Percentiles rank a stretch among this genome's conserved stretches.
Conservation (phyloP, 1,140 invertebrate species). For the Trypoxylus dichotomus region DNA sequence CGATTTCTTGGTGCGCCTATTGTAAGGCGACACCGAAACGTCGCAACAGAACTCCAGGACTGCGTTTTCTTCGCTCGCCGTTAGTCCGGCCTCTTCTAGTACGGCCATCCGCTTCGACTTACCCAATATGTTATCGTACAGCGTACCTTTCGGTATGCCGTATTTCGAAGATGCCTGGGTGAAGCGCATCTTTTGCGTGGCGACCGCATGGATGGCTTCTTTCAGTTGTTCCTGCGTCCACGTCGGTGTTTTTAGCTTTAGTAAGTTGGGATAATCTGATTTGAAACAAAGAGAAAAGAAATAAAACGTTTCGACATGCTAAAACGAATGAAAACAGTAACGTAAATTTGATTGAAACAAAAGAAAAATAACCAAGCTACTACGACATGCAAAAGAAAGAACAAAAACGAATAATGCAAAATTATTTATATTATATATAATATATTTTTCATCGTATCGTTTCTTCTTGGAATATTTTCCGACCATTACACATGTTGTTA, state of each 20-base stretch:
- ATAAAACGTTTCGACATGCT: conserved; percentile 36
- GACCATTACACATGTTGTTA: too few relatives aligned
- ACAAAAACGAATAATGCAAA: neutral
- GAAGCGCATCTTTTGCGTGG: conserved; percentile 75
- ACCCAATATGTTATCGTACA: conserved; percentile 78
- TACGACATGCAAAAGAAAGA: neutral
- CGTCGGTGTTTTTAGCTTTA: conserved; percentile 73
- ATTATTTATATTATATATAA: too few relatives aligned
- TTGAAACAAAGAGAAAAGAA: conserved; percentile 48
- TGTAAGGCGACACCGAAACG: conserved; percentile 71
- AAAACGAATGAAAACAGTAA: conserved; percentile 22
- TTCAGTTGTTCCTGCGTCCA: conserved; percentile 75
- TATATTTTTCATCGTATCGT: too few relatives aligned
- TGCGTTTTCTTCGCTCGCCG: conserved; percentile 63
- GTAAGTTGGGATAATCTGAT: conserved; percentile 61
- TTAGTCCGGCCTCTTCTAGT: conserved; percentile 68
- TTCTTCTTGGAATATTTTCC: too few relatives aligned
- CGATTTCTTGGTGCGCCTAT: conserved; percentile 70
- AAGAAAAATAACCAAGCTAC: neutral
- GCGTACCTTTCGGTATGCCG: conserved; percentile 75
- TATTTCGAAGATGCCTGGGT: conserved; percentile 71
- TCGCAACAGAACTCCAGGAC: conserved; percentile 76
- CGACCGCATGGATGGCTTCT: conserved; percentile 74
- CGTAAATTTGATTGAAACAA: neutral
- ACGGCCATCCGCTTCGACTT: conserved; percentile 77